These are phyloP conservation scores for Latrodectus hesperus DNA, from an alignment of 2,888 invertebrate genomes.

Conservation along the genomic window DNA sequence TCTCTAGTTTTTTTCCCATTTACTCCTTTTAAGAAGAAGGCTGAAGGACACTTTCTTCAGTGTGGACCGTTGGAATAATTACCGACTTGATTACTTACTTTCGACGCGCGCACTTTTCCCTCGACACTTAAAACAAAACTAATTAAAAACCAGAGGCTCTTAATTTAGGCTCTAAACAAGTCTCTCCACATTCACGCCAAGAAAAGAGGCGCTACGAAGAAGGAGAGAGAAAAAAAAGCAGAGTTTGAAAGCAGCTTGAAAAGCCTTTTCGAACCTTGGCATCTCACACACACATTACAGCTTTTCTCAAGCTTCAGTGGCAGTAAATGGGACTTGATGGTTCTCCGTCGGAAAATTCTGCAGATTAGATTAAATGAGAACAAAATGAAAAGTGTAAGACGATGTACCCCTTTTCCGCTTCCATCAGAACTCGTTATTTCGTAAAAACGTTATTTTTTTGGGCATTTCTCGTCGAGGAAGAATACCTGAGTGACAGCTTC, in stretches of 20 bases:
- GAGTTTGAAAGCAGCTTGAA: background rate
- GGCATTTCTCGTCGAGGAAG: background rate
- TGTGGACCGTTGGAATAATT: conserved; percentile 45
- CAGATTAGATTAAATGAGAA: conserved; percentile 65
- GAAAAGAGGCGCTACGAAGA: conserved; percentile 6
- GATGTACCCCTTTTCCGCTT: conserved; percentile 1
- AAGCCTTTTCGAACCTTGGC: conserved; percentile 12
- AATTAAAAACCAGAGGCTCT: conserved; percentile 63
- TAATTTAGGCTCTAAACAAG: conserved; percentile 59
- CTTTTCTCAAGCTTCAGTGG: background rate
- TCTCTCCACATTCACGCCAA: conserved; percentile 21
- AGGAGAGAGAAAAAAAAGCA: no score
- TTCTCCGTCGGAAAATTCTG: conserved; percentile 12
- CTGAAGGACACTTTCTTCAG: background rate
- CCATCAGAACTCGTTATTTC: conserved; percentile 24
- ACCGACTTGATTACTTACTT: conserved; percentile 33
- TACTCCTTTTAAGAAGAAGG: background rate
- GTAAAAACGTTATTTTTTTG: conserved; percentile 8
- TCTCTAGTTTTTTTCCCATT: background rate
- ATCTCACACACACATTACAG: background rate
- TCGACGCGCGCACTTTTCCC: conserved; percentile 27
- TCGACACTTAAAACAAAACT: conserved; percentile 62
- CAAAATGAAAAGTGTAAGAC: conserved; percentile 33
- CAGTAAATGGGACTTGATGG: conserved; percentile 20
- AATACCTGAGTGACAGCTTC: conserved; percentile 24